Evolutionary conservation across 1,140 invertebrate species (phyloP).

Genomic region (Danaus plexippus): DNA sequence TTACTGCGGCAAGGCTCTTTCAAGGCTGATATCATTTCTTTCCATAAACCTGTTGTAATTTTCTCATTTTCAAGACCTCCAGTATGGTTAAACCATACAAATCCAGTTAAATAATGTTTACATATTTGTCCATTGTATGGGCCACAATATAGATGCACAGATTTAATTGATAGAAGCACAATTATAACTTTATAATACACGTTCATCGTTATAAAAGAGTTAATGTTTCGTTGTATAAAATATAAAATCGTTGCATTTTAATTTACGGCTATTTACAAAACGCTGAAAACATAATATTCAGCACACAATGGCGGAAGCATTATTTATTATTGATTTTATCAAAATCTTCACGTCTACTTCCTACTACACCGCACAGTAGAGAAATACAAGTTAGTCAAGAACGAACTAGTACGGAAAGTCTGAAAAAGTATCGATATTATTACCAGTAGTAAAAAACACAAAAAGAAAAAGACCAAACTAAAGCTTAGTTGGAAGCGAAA

Average conservation of each 20-base stretch:
- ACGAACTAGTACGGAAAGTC: too few relatives aligned
- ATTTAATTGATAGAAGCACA: slow-evolving; percentile 52
- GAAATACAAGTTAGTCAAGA: slow-evolving; percentile 9
- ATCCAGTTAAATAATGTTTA: slow-evolving; percentile 82
- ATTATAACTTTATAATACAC: slow-evolving; percentile 30
- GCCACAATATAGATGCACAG: slow-evolving; percentile 78
- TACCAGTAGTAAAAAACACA: too few relatives aligned
- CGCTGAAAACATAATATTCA: slow-evolving; percentile 37
- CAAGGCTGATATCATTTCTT: slow-evolving; percentile 85
- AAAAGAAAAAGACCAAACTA: too few relatives aligned
- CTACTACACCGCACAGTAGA: slow-evolving; percentile 14
- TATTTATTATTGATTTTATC: slow-evolving; percentile 67
- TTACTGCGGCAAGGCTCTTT: slow-evolving; percentile 86
- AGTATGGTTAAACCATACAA: slow-evolving; percentile 88
- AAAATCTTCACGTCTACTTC: slow-evolving; percentile 27
- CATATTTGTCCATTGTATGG: slow-evolving; percentile 92
- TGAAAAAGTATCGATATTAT: too few relatives aligned
- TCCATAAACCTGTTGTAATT: slow-evolving; percentile 86
- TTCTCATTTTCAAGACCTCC: slow-evolving; percentile 87
- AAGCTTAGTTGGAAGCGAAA: too few relatives aligned
- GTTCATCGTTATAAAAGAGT: slow-evolving; percentile 35
- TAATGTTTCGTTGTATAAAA: slow-evolving; percentile 28
- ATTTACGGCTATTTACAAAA: slow-evolving; percentile 34
- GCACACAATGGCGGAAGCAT: slow-evolving; percentile 62
- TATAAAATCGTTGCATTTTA: slow-evolving; percentile 52